Conservation (phyloP, 1,140 invertebrate species). For the Pantala flavescens region DNA sequence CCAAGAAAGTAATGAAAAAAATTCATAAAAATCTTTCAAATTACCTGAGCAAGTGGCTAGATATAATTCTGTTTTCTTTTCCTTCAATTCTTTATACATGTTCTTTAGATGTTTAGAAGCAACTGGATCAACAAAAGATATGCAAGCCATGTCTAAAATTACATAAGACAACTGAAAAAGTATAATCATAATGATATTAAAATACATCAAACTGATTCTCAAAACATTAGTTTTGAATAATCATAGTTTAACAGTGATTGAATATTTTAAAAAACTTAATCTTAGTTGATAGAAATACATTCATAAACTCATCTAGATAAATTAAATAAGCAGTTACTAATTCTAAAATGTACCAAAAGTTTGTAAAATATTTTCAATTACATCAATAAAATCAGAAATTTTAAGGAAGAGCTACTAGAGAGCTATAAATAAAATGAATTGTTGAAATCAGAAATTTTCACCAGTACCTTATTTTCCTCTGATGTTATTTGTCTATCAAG, state of each 20-base stretch:
- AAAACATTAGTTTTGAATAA: background rate
- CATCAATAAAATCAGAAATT: background rate
- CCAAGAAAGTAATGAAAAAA: background rate
- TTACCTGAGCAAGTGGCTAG: background rate
- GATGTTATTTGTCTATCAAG: background rate
- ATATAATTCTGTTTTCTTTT: background rate
- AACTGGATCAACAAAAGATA: background rate
- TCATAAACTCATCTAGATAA: background rate
- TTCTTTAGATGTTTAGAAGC: background rate
- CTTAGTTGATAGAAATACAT: background rate
- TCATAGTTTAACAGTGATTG: background rate
- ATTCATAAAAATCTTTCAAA: background rate
- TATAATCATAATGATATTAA: background rate
- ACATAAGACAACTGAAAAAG: background rate
- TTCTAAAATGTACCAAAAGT: background rate
- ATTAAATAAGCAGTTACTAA: background rate
- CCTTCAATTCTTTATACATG: background rate
- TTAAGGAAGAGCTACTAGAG: background rate
- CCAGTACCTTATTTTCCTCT: background rate
- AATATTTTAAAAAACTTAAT: background rate
- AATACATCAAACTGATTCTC: background rate
- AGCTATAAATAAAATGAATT: background rate
- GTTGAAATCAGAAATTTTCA: background rate
- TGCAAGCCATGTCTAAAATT: background rate
- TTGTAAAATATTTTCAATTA: background rate